Percentiles rank a stretch among this genome's conserved stretches.
phyloP scores from a whole-genome alignment of 2,888 invertebrate species.

The Alcis repandata region DNA sequence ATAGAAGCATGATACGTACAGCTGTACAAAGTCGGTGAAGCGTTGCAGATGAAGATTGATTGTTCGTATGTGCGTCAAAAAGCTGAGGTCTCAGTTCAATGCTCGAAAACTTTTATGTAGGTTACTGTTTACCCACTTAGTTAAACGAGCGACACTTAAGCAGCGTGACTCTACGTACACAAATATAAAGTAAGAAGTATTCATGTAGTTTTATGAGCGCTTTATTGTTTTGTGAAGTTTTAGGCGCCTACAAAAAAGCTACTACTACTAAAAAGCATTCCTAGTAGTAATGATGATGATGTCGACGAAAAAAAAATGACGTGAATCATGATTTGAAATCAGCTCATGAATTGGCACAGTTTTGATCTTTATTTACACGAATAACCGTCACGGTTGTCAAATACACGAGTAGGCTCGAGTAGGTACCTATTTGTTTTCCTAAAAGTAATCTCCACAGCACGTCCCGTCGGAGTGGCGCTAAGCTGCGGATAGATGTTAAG shows the following conservation, averaged over 20 bases:
- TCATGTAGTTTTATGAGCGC: background rate
- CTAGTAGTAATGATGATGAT: no score
- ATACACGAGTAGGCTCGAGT: background rate
- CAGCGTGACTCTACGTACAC: background rate
- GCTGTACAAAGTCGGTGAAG: constrained; percentile 48
- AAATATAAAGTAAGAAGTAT: background rate
- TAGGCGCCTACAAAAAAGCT: background rate
- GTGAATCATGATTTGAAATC: no score
- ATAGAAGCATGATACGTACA: constrained; percentile 40
- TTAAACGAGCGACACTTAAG: constrained; percentile 21
- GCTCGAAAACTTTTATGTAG: constrained; percentile 45
- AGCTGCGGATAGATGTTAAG: constrained; percentile 23
- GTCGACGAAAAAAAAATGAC: no score
- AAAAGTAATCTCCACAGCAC: constrained; percentile 25
- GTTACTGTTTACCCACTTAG: constrained; percentile 34
- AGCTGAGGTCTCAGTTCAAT: constrained; percentile 59
- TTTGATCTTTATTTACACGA: no score
- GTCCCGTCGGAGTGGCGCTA: constrained; percentile 14
- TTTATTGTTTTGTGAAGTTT: background rate
- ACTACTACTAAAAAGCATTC: no score
- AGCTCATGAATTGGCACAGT: no score
- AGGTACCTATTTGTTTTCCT: constrained; percentile 1
- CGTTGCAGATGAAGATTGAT: constrained; percentile 60
- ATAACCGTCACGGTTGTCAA: background rate
- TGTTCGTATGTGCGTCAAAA: constrained; percentile 38